A percentile compares a stretch with the other conserved stretches of the same genome.
Evolutionary conservation across 2,797 vertebrate species (phyloP).

Genomic region (Kryptolebias ocellatus): DNA sequence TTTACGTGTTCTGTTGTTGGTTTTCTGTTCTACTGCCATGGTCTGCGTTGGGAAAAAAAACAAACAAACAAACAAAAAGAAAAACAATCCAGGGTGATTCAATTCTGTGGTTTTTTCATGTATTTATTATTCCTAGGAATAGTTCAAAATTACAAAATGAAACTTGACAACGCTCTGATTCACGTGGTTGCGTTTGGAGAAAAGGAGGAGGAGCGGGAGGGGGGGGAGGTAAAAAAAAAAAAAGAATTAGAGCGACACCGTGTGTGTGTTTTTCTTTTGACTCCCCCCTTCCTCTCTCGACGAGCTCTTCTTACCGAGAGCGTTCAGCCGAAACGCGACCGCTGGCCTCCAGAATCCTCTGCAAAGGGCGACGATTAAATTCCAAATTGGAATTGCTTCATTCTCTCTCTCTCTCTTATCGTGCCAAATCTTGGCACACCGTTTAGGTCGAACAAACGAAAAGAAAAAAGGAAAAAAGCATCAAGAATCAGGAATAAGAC

Average conservation of each 20-base stretch:
- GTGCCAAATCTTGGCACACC: slow-evolving; percentile 97
- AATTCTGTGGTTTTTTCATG: slow-evolving; percentile 97
- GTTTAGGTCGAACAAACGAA: slow-evolving; percentile 78
- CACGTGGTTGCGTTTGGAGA: slow-evolving; percentile 82
- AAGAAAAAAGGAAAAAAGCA: slow-evolving; percentile 69
- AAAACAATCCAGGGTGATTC: slow-evolving; percentile 95
- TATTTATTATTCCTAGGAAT: slow-evolving; percentile 99
- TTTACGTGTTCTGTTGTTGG: slow-evolving; percentile 80
- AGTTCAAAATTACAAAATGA: slow-evolving; percentile 95
- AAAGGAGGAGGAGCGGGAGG: background rate
- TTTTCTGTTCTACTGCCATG: slow-evolving; percentile 92
- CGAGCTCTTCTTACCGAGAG: slow-evolving; percentile 87
- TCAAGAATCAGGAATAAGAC: slow-evolving; percentile 74
- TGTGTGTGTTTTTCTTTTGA: too few relatives aligned
- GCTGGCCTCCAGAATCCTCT: slow-evolving; percentile 95
- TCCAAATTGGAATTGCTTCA: slow-evolving; percentile 99
- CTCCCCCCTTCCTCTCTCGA: slow-evolving; percentile 3
- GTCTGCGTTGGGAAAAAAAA: slow-evolving; percentile 78
- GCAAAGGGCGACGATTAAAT: slow-evolving; percentile 93
- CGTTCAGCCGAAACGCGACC: slow-evolving; percentile 87
- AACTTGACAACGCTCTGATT: slow-evolving; percentile 96
- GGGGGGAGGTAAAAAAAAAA: background rate
- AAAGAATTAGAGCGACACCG: slow-evolving; percentile 33
- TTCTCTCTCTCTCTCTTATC: slow-evolving; percentile 93
- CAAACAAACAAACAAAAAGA: background rate